Percentiles rank a stretch among this genome's conserved stretches.
These are phyloP conservation scores for Acanthurus tractus DNA, from an alignment of 2,797 vertebrate species.

Conservation along the genomic window DNA sequence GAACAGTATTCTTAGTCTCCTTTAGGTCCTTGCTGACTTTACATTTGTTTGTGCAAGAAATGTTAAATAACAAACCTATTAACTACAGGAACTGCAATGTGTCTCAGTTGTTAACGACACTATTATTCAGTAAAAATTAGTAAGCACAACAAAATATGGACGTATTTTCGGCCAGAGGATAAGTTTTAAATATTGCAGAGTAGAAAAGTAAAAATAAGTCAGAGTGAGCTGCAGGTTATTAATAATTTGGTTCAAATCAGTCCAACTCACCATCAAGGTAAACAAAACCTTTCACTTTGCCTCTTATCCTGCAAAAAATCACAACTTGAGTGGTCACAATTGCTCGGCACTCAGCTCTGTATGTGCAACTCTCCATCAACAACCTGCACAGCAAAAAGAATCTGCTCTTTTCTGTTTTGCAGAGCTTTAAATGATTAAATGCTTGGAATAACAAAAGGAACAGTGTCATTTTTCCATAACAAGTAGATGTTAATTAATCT, in stretches of 20 bases:
- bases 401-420: slow-evolving; percentile 13
- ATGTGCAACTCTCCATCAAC: neutral
- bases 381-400: neutral
- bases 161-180: too few relatives aligned
- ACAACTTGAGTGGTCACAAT: neutral
- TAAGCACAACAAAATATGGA: too few relatives aligned
- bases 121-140: neutral
- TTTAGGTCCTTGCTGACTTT: neutral
- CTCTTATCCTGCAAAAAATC: neutral
- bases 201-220: neutral
- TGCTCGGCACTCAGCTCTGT: neutral
- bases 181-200: too few relatives aligned
- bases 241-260: neutral
- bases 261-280: neutral
- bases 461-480: slow-evolving; percentile 3
- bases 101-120: neutral
- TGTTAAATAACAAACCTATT: neutral
- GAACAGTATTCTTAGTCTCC: neutral
- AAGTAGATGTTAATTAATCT: slow-evolving; percentile 24
- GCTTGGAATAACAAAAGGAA: slow-evolving; percentile 2
- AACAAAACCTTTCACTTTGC: neutral
- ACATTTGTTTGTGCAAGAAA: neutral
- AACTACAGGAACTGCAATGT: neutral
- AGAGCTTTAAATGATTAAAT: slow-evolving; percentile 12
- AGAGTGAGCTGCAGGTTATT: neutral